These are phyloP conservation scores for Dicycla oo DNA, from an alignment of 2,888 invertebrate species.

Conservation along the genomic window DNA sequence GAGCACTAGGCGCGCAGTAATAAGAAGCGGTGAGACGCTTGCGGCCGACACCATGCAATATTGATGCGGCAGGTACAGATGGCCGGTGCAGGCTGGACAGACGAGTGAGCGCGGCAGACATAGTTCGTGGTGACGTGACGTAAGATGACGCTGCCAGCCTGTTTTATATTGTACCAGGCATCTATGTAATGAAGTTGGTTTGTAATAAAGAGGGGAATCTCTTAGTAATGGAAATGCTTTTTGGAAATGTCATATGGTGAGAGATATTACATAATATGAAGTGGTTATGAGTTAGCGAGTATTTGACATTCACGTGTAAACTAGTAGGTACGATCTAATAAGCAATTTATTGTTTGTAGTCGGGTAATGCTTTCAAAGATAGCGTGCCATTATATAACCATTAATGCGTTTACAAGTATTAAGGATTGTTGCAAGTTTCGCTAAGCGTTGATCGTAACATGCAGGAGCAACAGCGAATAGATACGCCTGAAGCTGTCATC, in stretches of 20 bases:
- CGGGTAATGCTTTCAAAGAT: neutral
- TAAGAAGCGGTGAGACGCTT: conserved; percentile 65
- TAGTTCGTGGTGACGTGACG: conserved; percentile 40
- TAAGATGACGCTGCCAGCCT: neutral
- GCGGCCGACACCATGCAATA: conserved; percentile 72
- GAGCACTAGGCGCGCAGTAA: conserved; percentile 71
- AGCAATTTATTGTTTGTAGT: no score
- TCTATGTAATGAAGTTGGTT: conserved; percentile 2
- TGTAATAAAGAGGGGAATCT: neutral
- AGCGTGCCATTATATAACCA: no score
- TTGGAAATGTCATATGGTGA: no score
- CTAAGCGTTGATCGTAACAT: no score
- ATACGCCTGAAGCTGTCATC: no score
- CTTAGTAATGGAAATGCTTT: neutral
- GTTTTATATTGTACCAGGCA: conserved; percentile 24
- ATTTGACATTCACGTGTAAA: neutral
- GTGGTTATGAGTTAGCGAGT: neutral
- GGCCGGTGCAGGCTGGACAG: conserved; percentile 43
- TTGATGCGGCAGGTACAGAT: conserved; percentile 68
- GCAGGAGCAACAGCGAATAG: no score
- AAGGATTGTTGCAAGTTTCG: no score
- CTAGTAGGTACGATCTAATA: neutral
- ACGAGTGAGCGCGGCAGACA: conserved; percentile 30
- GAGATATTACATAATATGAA: no score
- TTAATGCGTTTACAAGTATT: no score